Evolutionary conservation across 1,140 invertebrate genomes (phyloP), one percentile per base, ranked within the genome.

Genomic region (Zaprionus ornatus): DNA sequence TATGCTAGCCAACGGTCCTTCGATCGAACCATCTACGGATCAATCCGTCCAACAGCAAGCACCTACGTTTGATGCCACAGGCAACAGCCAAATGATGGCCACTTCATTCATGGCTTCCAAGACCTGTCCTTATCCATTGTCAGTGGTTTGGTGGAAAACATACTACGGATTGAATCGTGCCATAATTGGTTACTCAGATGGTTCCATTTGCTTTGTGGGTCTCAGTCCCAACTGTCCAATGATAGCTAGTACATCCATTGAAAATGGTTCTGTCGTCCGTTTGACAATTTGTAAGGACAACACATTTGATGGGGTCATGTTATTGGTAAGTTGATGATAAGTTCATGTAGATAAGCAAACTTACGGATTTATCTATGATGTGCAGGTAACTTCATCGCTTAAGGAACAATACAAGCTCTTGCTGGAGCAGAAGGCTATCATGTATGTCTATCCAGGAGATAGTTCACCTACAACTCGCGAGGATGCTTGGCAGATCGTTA

Each of bases 141-240:
- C 93, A 48, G 80, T 95, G 45, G 93, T 94, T 2, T 97, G 96
- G 96, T 97, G 96, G 96, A 94, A 95, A 87, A 95, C 95, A 25
- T 90, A 95, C 27, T 93, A 93, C 55, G 92, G 83, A 3, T 50
- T 93, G 5, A 93, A 94, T 72, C 94, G 94, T 63, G 96, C 95
- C 32, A 94, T 97, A 45, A 94, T 97, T 72, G 96, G 96, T 27
- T 96, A 95, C 62, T 95, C 96, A 80, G 93, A 94, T 79, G 96
- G 96, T 21, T 95, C 95, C 71, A 94, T 97, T 74, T 93, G 95
- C 54, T 95, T 97, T 91, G 93, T 97, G 55, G 95, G 96, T 91
- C 93, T 97, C 13, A 94, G 94, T 48, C 92, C 92, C 3, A 95
- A 93, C 88, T 95, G 95, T n/a, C 94, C 94, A 27, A 94, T 95